These are phyloP conservation scores for Caloenas nicobarica DNA, from an alignment of 2,113 vertebrate species.

Conservation along the genomic window DNA sequence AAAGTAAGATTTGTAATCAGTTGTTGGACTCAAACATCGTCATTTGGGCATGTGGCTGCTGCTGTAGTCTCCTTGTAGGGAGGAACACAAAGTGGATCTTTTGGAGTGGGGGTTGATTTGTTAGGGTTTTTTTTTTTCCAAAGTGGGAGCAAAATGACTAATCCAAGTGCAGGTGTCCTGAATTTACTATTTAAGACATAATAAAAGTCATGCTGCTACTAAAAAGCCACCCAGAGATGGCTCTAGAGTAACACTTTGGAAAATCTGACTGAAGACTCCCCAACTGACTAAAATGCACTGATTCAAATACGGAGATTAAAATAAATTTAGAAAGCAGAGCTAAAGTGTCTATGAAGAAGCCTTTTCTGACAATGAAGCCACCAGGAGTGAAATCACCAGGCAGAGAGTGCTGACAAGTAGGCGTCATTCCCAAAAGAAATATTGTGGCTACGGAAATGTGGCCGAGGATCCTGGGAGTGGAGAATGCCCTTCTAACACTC, in stretches of 20 bases:
- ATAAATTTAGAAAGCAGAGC: constrained; percentile 5
- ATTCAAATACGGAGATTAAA: background rate
- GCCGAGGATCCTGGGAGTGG: background rate
- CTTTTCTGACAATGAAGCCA: background rate
- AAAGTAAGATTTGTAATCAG: background rate
- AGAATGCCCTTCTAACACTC: background rate
- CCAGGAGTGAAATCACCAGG: background rate
- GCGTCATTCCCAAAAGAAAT: background rate
- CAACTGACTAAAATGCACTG: background rate
- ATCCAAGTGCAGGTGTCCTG: background rate
- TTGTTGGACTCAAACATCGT: background rate
- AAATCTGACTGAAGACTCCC: background rate
- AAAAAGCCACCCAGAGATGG: constrained; percentile 22
- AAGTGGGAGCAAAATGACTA: background rate
- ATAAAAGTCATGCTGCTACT: background rate
- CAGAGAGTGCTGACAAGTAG: background rate
- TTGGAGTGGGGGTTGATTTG: background rate
- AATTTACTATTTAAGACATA: background rate
- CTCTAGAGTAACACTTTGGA: constrained; percentile 21
- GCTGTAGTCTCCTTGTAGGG: background rate
- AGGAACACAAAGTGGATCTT: background rate
- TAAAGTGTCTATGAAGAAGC: background rate
- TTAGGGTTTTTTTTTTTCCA: background rate
- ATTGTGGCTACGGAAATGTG: background rate
- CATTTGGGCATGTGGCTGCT: background rate